Evolutionary conservation across 2,888 invertebrate genomes (phyloP).

Genomic region (Netelia melanura): DNA sequence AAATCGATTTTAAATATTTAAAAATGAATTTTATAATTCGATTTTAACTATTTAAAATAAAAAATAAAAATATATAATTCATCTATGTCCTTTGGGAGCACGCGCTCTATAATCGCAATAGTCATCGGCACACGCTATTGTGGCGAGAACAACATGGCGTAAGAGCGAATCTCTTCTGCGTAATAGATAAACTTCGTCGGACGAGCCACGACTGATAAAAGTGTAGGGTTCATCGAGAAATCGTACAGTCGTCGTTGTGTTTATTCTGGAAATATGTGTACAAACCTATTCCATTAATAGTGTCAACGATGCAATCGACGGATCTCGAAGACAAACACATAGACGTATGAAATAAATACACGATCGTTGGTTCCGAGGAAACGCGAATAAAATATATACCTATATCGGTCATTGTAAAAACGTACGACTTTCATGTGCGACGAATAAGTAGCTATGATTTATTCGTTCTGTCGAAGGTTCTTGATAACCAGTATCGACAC

Average conservation of each 20-base stretch:
- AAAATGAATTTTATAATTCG: no score
- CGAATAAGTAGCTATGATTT: background rate
- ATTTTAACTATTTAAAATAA: no score
- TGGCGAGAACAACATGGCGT: background rate
- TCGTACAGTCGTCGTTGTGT: conserved; percentile 12
- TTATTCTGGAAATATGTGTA: background rate
- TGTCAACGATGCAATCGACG: background rate
- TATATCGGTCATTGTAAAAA: conserved; percentile 1
- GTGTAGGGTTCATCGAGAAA: conserved; percentile 27
- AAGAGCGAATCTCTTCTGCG: conserved; percentile 10
- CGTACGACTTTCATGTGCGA: background rate
- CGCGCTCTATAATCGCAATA: conserved; percentile 18
- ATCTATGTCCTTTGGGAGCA: no score
- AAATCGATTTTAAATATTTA: background rate
- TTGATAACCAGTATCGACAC: background rate
- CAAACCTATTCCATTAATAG: background rate
- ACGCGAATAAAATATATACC: conserved; percentile 7
- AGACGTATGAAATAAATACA: background rate
- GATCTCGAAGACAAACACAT: background rate
- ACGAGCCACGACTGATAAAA: conserved; percentile 21
- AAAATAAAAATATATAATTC: no score
- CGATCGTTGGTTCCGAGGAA: background rate
- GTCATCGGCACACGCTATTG: background rate
- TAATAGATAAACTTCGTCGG: conserved; percentile 33
- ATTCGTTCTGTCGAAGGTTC: background rate